A percentile compares a stretch with the other conserved stretches of the same genome.
These are phyloP conservation scores for Lycocerus yunnanus DNA, from an alignment of 2,888 invertebrate species.

Conservation along the genomic window DNA sequence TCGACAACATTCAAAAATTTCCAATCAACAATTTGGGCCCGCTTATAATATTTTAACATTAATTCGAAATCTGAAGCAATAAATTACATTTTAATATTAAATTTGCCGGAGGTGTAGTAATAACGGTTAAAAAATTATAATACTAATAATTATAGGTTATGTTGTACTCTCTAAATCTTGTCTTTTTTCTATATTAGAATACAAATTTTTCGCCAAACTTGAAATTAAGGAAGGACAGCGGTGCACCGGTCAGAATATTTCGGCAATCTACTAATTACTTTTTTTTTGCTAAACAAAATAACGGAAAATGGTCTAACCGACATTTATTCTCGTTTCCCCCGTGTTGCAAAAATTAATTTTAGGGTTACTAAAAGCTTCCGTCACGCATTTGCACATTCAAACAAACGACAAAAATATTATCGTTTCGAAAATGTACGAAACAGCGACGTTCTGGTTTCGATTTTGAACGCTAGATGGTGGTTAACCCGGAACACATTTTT, in stretches of 20 bases:
- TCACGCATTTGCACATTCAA: background rate
- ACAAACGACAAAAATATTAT: background rate
- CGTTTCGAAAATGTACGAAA: background rate
- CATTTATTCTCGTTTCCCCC: background rate
- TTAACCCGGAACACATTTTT: background rate
- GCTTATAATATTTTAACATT: slow-evolving; percentile 31
- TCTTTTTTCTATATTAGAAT: slow-evolving; percentile 12
- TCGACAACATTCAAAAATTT: slow-evolving; percentile 22
- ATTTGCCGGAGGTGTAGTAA: slow-evolving; percentile 29
- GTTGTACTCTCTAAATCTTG: slow-evolving; percentile 9
- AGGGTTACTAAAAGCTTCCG: background rate
- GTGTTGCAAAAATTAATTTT: background rate
- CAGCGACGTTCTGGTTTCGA: background rate
- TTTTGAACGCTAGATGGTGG: background rate
- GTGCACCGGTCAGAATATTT: background rate
- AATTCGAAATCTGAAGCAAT: slow-evolving; percentile 30
- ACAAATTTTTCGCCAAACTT: background rate
- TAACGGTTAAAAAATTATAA: slow-evolving; percentile 33
- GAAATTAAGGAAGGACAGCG: background rate
- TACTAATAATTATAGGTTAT: slow-evolving; percentile 31
- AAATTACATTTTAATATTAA: slow-evolving; percentile 33
- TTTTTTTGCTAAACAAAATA: background rate
- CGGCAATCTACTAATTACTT: background rate
- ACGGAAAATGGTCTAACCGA: background rate
- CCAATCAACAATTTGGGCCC: slow-evolving; percentile 23